A percentile compares a stretch with the other conserved stretches of the same genome.
Evolutionary conservation across 2,113 vertebrate genomes (phyloP).

Genomic region (Gasterosteus nipponicus): DNA sequence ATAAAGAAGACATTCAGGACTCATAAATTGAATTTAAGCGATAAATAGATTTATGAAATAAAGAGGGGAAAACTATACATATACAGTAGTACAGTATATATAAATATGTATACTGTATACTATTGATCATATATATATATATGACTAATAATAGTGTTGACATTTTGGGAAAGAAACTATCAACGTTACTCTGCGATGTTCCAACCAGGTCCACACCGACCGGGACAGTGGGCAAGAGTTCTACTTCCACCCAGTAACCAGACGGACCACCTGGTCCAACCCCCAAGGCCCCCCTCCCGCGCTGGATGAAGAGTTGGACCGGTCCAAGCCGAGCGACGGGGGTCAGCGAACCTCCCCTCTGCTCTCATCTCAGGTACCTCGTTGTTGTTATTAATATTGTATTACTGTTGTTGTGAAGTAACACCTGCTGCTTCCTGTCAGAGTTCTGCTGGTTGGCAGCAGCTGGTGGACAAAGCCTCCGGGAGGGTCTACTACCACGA

Average conservation of each 20-base stretch:
- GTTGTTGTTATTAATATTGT: no score
- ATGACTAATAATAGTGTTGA: no score
- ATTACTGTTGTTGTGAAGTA: neutral
- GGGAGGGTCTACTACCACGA: constrained; percentile 88
- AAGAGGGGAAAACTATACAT: no score
- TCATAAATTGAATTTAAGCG: no score
- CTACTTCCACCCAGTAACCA: constrained; percentile 85
- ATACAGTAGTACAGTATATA: no score
- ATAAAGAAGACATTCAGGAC: neutral
- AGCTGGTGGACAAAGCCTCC: constrained; percentile 82
- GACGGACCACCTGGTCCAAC: constrained; percentile 86
- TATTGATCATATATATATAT: no score
- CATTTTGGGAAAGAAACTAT: no score
- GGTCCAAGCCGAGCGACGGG: constrained; percentile 28
- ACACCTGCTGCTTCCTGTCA: constrained; percentile 12
- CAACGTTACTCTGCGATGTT: neutral
- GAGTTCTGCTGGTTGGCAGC: constrained; percentile 77
- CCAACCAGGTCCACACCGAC: constrained; percentile 78
- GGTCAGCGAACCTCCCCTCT: constrained; percentile 3
- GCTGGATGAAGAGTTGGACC: constrained; percentile 14
- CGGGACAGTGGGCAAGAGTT: constrained; percentile 80
- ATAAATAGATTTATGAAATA: no score
- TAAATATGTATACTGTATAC: no score
- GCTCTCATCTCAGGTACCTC: constrained; percentile 42
- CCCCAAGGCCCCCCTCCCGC: constrained; percentile 66